Evolutionary conservation across 1,140 invertebrate genomes (phyloP), one percentile per base, ranked within the genome.

Genomic region (Rhyacophila brunnea): DNA sequence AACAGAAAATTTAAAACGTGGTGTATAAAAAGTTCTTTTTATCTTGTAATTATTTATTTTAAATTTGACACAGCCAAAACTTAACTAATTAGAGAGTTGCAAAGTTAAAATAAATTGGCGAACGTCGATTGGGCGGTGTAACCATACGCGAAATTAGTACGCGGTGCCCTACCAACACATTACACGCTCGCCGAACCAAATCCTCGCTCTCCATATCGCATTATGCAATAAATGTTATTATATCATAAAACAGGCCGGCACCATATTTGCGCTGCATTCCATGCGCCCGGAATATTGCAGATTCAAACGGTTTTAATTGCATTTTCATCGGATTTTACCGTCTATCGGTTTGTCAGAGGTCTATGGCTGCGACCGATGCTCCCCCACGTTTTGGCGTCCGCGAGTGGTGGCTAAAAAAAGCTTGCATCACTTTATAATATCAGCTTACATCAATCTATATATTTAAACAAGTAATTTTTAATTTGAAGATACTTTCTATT

Each of bases 321-420:
- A 62, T 62, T 62, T 61, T 61, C 59, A 61, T 61, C 46, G 52
- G 59, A 61, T 61, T 61, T 61, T 56, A 54, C 59, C 53, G 59
- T 61, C 59, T 61, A 56, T 61, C 46, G 59, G 40, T 32, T 35
- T 19, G 18, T 19, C 20, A 17, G 40, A 10, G 23, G 52, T 28
- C 23, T 28, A 28, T n/a, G n/a, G 20, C 53, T 5, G 1, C 38
- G 9, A 44, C 50, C 9, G 7, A 13, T 7, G 15, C 11, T 14
- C 49, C 38, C 38, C 23, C 23, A 9, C 9, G 9, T 28, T 28
- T 5, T 28, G 23, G 23, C 9, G 3, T 28, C 9, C 23, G 9
- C 23, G 23, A 28, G 9, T 28, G 9, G 3, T 28, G 23, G 9
- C 4, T n/a, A n/a, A n/a, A n/a, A n/a, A n/a, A n/a, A n/a, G n/a